phyloP scores from a whole-genome alignment of 2,797 vertebrate genomes.

The Fistularia commersonii region DNA sequence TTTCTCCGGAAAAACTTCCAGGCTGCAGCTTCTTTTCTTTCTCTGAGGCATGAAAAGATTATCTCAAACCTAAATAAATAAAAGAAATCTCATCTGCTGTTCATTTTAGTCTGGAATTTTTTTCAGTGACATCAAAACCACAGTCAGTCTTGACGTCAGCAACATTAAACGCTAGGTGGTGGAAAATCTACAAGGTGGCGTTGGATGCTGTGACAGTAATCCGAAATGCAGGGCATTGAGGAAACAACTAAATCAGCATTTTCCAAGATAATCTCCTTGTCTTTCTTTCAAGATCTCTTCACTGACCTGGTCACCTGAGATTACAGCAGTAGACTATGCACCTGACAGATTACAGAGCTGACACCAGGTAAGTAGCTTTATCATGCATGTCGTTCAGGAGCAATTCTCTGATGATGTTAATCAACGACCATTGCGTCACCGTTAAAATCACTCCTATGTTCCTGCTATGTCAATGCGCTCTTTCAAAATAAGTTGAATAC shows the following conservation, averaged over 20 bases:
- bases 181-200: constrained; percentile 23
- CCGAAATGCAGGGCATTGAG: constrained; percentile 33
- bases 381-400: not conserved
- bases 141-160: constrained; percentile 39
- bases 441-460: too few relatives aligned
- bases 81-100: not conserved
- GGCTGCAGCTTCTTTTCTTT: constrained; percentile 33
- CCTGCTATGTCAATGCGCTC: not conserved
- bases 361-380: constrained; percentile 40
- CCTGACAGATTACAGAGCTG: constrained; percentile 71
- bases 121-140: constrained; percentile 6
- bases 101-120: constrained; percentile 1
- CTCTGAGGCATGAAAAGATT: constrained; percentile 32
- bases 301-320: constrained; percentile 78
- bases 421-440: not conserved
- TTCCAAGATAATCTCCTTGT: constrained; percentile 80
- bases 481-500: constrained; percentile 14
- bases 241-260: constrained; percentile 65
- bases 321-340: constrained; percentile 61
- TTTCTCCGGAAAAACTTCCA: constrained; percentile 36
- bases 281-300: constrained; percentile 64
- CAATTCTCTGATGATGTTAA: not conserved
- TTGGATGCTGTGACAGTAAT: constrained; percentile 43
- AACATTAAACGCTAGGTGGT: constrained; percentile 18
- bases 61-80: not conserved